A percentile compares a stretch with the other conserved stretches of the same genome.
Conservation (phyloP, 2,888 invertebrate species). For the Dioctria linearis region DNA sequence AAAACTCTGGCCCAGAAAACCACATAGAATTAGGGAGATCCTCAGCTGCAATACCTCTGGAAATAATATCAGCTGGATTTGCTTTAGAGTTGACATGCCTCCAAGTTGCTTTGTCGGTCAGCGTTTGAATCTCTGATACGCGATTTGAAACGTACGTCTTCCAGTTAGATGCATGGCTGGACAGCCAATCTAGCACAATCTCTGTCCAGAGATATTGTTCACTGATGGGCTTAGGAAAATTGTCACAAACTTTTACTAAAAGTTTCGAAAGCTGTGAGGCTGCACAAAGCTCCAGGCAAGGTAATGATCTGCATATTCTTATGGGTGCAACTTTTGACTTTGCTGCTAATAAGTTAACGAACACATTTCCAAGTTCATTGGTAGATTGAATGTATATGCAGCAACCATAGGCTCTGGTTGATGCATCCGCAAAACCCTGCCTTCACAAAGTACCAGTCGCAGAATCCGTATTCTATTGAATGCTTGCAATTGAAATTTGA, state of each 20-base stretch:
- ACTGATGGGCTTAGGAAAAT: background rate
- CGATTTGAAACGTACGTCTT: conserved; percentile 54
- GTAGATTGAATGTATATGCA: conserved; percentile 8
- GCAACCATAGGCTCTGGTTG: conserved; percentile 41
- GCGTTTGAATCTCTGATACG: conserved; percentile 26
- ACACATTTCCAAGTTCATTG: background rate
- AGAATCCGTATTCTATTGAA: background rate
- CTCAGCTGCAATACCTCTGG: no score
- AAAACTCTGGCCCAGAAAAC: no score
- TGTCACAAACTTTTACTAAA: background rate
- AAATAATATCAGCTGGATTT: no score
- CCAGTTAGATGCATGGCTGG: background rate
- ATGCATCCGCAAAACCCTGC: conserved; percentile 35
- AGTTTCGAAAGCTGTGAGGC: conserved; percentile 41
- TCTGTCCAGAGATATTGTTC: conserved; percentile 1
- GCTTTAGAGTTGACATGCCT: background rate
- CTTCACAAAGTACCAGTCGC: background rate
- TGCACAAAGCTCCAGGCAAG: background rate
- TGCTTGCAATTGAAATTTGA: background rate
- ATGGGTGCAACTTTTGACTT: conserved; percentile 33
- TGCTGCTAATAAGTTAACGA: conserved; percentile 4
- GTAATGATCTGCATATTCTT: background rate
- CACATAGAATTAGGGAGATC: no score
- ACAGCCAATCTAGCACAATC: background rate
- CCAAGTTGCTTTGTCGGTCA: conserved; percentile 57